Evolutionary conservation across 2,113 vertebrate species (phyloP).

Genomic region (Sturnus vulgaris): DNA sequence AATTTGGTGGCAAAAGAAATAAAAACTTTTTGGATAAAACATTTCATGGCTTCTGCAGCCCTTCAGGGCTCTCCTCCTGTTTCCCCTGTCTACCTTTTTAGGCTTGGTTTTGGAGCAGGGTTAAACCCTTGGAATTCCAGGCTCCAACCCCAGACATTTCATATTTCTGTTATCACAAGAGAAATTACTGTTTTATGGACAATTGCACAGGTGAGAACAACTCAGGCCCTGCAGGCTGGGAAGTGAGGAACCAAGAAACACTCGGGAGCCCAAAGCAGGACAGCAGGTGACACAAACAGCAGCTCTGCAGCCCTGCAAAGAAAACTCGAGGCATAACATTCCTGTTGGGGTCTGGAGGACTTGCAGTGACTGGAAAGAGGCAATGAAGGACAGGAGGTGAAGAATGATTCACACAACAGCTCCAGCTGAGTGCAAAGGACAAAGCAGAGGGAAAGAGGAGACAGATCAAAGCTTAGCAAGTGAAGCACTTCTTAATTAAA

Average conservation of each 20-base stretch:
- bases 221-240: not conserved
- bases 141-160: not conserved
- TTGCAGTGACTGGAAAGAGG: not conserved
- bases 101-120: not conserved
- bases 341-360: not conserved
- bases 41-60: not conserved
- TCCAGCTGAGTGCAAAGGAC: not conserved
- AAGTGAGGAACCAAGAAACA: not conserved
- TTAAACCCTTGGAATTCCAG: not conserved
- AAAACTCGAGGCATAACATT: not conserved
- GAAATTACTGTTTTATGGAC: not conserved
- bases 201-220: not conserved
- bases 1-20: not conserved
- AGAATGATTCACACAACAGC: not conserved
- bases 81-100: not conserved
- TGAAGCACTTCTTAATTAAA: not conserved
- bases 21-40: not conserved
- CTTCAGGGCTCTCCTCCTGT: not conserved
- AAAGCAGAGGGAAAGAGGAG: not conserved
- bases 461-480: not conserved
- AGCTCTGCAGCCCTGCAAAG: not conserved
- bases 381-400: not conserved
- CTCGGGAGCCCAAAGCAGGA: not conserved
- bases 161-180: not conserved
- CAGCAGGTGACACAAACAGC: not conserved